Conservation (phyloP, 2,888 invertebrate species). For the Zonitis immaculata region DNA sequence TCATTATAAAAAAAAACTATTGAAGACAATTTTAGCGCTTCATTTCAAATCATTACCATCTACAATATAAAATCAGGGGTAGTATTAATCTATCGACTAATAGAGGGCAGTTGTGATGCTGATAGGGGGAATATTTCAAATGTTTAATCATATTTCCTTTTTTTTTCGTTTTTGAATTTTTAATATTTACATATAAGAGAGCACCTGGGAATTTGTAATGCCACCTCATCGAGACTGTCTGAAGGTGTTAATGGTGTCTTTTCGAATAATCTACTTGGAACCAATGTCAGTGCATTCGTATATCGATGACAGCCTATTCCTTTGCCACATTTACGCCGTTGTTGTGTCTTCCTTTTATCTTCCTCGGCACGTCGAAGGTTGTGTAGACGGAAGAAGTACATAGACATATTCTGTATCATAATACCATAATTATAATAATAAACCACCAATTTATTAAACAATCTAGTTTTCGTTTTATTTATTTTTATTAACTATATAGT, state of each 20-base stretch:
- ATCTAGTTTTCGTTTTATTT: too few relatives aligned
- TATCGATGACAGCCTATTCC: constrained; percentile 44
- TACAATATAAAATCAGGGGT: too few relatives aligned
- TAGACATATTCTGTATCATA: constrained; percentile 69
- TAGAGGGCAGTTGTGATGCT: neutral
- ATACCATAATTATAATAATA: too few relatives aligned
- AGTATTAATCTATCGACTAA: neutral
- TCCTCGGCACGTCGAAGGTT: constrained; percentile 83
- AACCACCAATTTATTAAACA: too few relatives aligned
- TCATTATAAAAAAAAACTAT: too few relatives aligned
- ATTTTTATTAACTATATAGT: too few relatives aligned
- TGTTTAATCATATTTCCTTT: too few relatives aligned
- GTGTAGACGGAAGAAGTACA: constrained; percentile 94
- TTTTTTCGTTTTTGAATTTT: too few relatives aligned
- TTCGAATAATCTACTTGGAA: constrained; percentile 79
- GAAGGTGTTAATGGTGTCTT: constrained; percentile 77
- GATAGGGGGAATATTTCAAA: too few relatives aligned
- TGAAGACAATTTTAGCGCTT: too few relatives aligned
- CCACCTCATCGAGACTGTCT: constrained; percentile 88
- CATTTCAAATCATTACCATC: too few relatives aligned
- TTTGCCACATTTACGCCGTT: constrained; percentile 38
- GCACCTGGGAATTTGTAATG: constrained; percentile 89
- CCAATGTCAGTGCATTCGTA: constrained; percentile 62
- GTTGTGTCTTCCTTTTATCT: constrained; percentile 62
- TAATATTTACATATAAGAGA: constrained; percentile 17